These are phyloP conservation scores for Candidula unifasciata DNA, from an alignment of 2,888 invertebrate genomes.

Conservation along the genomic window DNA sequence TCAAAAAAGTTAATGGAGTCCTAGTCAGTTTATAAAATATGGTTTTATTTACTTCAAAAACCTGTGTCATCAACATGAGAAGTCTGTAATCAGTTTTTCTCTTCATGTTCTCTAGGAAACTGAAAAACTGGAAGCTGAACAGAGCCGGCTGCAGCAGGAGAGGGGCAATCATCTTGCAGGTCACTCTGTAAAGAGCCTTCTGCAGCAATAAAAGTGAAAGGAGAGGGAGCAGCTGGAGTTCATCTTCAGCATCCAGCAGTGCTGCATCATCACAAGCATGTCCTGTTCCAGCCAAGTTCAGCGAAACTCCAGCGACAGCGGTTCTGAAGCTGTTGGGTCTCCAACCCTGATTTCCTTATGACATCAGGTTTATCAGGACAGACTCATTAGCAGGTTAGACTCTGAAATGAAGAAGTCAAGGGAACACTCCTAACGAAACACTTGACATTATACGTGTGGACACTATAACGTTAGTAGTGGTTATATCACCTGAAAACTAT, in stretches of 20 bases:
- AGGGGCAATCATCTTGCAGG: conserved; percentile 86
- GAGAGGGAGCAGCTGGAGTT: conserved; percentile 89
- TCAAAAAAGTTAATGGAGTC: too few relatives aligned
- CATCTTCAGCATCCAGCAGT: conserved; percentile 75
- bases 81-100: background rate
- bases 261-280: conserved; percentile 44
- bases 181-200: conserved; percentile 87
- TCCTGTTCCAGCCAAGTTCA: conserved; percentile 87
- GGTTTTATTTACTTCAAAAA: too few relatives aligned
- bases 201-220: too few relatives aligned
- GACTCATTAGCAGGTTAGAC: conserved; percentile 16
- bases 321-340: conserved; percentile 84
- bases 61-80: too few relatives aligned
- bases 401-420: conserved; percentile 19
- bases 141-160: conserved; percentile 75
- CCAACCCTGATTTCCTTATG: conserved; percentile 80
- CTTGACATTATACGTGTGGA: too few relatives aligned
- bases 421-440: background rate
- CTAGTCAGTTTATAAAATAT: too few relatives aligned
- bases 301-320: conserved; percentile 81
- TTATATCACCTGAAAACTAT: background rate
- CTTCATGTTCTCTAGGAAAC: conserved; percentile 68
- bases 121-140: conserved; percentile 84
- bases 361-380: conserved; percentile 39
- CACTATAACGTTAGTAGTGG: too few relatives aligned